A percentile compares a stretch with the other conserved stretches of the same genome.
These are phyloP conservation scores for Cheirogaleus major DNA, from an alignment of 2,797 vertebrate species.

Conservation along the genomic window DNA sequence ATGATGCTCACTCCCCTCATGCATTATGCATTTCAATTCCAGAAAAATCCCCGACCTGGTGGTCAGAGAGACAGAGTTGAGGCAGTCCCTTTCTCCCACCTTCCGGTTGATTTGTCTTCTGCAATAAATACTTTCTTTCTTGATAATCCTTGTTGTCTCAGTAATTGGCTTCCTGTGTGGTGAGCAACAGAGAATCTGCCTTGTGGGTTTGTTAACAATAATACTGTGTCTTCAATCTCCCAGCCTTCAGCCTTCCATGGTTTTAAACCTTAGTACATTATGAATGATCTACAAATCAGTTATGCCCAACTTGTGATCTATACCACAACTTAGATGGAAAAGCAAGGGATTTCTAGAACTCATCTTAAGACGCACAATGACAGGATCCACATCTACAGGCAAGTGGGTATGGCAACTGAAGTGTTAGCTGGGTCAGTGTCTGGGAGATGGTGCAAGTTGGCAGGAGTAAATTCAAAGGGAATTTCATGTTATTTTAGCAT, in stretches of 20 bases:
- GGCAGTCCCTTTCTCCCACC: not conserved
- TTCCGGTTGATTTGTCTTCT: not conserved
- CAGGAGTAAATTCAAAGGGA: not conserved
- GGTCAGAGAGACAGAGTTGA: not conserved
- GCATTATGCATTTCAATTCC: not conserved
- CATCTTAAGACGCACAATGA: not conserved
- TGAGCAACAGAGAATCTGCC: not conserved
- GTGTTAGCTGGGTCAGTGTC: no score
- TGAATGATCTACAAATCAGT: not conserved
- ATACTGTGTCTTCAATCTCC: not conserved
- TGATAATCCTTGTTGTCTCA: not conserved
- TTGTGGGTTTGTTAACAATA: not conserved
- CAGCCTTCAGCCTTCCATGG: not conserved
- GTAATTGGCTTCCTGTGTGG: not conserved
- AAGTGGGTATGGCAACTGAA: not conserved
- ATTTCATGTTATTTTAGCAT: not conserved
- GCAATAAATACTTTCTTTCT: not conserved
- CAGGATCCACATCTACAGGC: not conserved
- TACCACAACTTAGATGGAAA: not conserved
- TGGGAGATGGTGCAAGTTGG: not conserved
- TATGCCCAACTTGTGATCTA: not conserved
- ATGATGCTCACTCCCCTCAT: not conserved
- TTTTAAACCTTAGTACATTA: not conserved
- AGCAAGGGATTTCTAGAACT: not conserved
- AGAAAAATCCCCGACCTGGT: not conserved